Evolutionary conservation across 2,888 invertebrate species (phyloP).

Genomic region (Listrodromus nycthemerus): DNA sequence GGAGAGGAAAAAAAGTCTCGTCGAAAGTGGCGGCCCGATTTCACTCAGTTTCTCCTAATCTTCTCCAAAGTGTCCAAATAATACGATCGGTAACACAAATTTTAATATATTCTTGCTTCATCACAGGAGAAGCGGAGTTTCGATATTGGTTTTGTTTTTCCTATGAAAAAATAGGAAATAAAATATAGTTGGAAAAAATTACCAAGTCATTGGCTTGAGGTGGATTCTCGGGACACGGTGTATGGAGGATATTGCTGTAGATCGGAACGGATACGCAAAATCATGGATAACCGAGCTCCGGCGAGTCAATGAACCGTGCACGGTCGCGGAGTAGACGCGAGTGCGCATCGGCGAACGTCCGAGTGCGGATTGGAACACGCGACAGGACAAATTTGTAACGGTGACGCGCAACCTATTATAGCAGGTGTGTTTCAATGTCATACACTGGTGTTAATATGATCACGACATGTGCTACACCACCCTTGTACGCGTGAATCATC

Average conservation of each 20-base stretch:
- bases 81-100: neutral
- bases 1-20: too few species aligned
- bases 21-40: too few species aligned
- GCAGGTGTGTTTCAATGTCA: conserved; percentile 33
- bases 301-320: conserved; percentile 26
- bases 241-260: neutral
- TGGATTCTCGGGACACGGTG: conserved; percentile 5
- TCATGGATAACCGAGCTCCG: neutral
- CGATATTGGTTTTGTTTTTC: neutral
- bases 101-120: neutral
- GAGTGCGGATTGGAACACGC: conserved; percentile 12
- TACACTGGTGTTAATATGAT: conserved; percentile 9
- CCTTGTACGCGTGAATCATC: neutral
- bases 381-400: conserved; percentile 33
- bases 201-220: neutral
- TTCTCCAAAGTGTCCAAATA: neutral
- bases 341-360: conserved; percentile 14
- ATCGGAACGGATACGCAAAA: conserved; percentile 1
- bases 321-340: conserved; percentile 2
- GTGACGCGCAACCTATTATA: conserved; percentile 23
- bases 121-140: neutral
- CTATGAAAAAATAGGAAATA: neutral
- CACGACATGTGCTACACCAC: neutral
- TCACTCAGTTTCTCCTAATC: too few species aligned
- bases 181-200: neutral